These are phyloP conservation scores for Larimichthys polyactis DNA, from an alignment of 2,113 vertebrate genomes.

Conservation along the genomic window DNA sequence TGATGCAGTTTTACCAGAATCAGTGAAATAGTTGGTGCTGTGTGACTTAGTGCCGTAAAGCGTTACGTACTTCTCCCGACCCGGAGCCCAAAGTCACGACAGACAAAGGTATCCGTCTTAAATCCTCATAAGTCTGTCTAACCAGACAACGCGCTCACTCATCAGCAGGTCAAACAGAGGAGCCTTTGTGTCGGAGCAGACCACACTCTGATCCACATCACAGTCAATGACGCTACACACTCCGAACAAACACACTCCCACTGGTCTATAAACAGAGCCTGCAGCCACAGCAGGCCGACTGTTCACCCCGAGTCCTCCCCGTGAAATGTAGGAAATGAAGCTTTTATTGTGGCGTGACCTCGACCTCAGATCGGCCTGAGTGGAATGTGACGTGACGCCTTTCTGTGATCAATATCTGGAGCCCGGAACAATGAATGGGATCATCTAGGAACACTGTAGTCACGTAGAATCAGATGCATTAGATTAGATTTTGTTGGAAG, in stretches of 20 bases:
- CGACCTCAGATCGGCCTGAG: neutral
- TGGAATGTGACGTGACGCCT: neutral
- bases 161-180: conserved; percentile 35
- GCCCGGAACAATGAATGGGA: neutral
- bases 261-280: conserved; percentile 40
- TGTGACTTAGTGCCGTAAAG: no score
- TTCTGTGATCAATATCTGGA: neutral
- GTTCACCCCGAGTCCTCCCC: conserved; percentile 48
- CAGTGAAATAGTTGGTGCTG: no score
- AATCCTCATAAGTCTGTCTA: conserved; percentile 5
- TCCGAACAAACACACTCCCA: conserved; percentile 60
- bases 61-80: no score
- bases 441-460: neutral
- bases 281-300: conserved; percentile 2
- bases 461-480: neutral
- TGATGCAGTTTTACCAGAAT: no score
- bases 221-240: conserved; percentile 28
- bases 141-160: neutral
- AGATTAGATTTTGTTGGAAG: no score
- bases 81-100: no score
- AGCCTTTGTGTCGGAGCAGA: conserved; percentile 27
- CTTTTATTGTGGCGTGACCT: neutral
- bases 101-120: neutral
- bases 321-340: neutral
- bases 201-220: conserved; percentile 13